These are phyloP conservation scores for Oostethus manadensis DNA, from an alignment of 2,113 vertebrate genomes.

Conservation along the genomic window DNA sequence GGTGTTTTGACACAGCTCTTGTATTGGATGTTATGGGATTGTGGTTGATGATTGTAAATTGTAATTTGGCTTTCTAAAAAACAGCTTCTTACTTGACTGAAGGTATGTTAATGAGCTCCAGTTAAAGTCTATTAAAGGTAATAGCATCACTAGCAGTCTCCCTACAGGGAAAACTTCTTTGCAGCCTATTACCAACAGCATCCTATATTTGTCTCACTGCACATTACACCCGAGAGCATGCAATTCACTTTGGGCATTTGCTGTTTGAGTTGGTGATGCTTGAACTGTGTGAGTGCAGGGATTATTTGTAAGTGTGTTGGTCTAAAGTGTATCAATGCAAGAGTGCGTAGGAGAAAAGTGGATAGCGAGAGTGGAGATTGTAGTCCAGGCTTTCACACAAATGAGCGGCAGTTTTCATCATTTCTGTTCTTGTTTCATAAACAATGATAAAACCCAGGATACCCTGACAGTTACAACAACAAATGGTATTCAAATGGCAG, in stretches of 20 bases:
- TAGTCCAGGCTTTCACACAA: slow-evolving; percentile 31
- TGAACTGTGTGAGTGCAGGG: slow-evolving; percentile 13
- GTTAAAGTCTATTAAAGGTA: too few relatives aligned
- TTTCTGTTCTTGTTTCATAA: background rate
- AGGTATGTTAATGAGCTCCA: too few relatives aligned
- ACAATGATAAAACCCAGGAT: background rate
- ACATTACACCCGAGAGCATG: background rate
- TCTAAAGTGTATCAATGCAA: slow-evolving; percentile 1
- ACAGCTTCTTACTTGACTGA: too few relatives aligned
- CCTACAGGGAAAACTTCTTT: too few relatives aligned
- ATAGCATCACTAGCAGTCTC: too few relatives aligned
- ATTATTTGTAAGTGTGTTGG: background rate
- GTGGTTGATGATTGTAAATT: too few relatives aligned
- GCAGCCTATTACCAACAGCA: too few relatives aligned
- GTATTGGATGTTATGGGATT: too few relatives aligned
- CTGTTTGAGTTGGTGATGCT: slow-evolving; percentile 7
- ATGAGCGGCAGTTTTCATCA: slow-evolving; percentile 10
- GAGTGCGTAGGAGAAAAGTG: slow-evolving; percentile 17
- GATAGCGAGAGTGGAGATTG: slow-evolving; percentile 29
- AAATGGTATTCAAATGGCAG: background rate
- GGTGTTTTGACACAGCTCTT: too few relatives aligned
- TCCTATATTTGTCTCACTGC: too few relatives aligned
- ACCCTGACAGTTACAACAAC: background rate
- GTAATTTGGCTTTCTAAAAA: too few relatives aligned
- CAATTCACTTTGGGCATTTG: slow-evolving; percentile 9